These are phyloP conservation scores for Zoroaster sp. DNA, from an alignment of 53 echinoderm and acorn worm genomes.

Conservation along the genomic window DNA sequence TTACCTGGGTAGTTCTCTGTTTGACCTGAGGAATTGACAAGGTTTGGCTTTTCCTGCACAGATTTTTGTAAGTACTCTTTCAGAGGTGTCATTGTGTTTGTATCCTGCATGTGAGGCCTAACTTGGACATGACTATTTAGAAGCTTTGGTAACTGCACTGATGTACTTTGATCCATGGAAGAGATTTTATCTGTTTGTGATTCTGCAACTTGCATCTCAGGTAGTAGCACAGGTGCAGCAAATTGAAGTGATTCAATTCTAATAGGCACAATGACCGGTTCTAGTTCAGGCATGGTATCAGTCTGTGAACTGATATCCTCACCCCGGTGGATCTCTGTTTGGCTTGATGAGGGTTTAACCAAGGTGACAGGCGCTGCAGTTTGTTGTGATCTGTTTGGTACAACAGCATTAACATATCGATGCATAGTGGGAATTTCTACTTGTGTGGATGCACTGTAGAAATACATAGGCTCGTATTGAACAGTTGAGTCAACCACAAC, in stretches of 20 bases:
- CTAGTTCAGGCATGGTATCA: conserved; percentile 11
- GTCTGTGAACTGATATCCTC: conserved; percentile 29
- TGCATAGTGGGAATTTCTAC: conserved; percentile 39
- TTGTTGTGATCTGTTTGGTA: conserved; percentile 1
- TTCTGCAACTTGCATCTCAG: conserved; percentile 17
- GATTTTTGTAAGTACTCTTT: not conserved
- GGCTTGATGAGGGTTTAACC: conserved; percentile 37
- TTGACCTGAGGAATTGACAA: not conserved
- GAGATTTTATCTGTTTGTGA: conserved; percentile 5
- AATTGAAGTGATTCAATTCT: conserved; percentile 6
- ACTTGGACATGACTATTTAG: not conserved
- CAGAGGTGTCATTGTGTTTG: conserved; percentile 12
- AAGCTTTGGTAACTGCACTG: not conserved
- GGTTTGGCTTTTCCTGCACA: not conserved
- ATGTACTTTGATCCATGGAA: not conserved
- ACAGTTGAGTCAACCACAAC: conserved; percentile 65
- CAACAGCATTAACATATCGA: conserved; percentile 25
- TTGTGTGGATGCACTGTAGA: conserved; percentile 58
- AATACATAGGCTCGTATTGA: conserved; percentile 64
- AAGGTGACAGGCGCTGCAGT: conserved; percentile 8
- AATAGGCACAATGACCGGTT: not conserved
- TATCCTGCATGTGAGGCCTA: not conserved
- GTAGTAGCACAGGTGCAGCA: not conserved
- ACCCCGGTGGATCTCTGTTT: conserved; percentile 2
- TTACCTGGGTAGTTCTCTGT: not conserved